Conservation (phyloP, 2,888 invertebrate species). For the Ptilodon capucinus region DNA sequence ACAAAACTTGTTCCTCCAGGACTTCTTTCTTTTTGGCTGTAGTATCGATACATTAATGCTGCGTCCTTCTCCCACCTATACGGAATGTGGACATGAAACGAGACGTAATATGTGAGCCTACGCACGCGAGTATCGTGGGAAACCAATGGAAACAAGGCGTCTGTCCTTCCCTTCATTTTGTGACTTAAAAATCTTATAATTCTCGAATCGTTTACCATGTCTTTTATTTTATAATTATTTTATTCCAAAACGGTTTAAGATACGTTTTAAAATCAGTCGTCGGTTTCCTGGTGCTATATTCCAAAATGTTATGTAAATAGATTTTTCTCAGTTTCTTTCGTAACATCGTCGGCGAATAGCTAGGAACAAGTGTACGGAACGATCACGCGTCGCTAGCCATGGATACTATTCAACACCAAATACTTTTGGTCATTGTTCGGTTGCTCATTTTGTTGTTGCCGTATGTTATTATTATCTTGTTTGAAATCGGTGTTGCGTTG, state of each 20-base stretch:
- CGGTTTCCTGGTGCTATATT: slow-evolving; percentile 8
- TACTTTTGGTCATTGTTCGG: slow-evolving; percentile 23
- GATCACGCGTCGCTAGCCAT: slow-evolving; percentile 62
- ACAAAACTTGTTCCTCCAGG: slow-evolving; percentile 55
- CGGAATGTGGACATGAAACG: slow-evolving; percentile 34
- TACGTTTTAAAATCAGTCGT: slow-evolving; percentile 2
- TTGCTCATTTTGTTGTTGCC: slow-evolving; percentile 3
- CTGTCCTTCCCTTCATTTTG: slow-evolving; percentile 69
- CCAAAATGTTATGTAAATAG: slow-evolving; percentile 55
- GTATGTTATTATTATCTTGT: background rate
- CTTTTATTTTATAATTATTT: slow-evolving; percentile 21
- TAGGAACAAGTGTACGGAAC: slow-evolving; percentile 62
- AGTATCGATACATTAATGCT: slow-evolving; percentile 18
- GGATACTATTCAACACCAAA: slow-evolving; percentile 36
- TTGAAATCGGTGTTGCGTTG: background rate
- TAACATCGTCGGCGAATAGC: slow-evolving; percentile 59
- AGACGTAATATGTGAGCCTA: slow-evolving; percentile 38
- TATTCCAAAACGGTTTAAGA: background rate
- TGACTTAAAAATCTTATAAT: slow-evolving; percentile 57
- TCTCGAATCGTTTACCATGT: slow-evolving; percentile 44
- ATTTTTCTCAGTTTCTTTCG: slow-evolving; percentile 63
- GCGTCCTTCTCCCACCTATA: slow-evolving; percentile 24
- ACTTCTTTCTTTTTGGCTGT: slow-evolving; percentile 50
- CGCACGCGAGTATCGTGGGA: slow-evolving; percentile 63
- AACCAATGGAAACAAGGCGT: slow-evolving; percentile 63